A percentile compares a stretch with the other conserved stretches of the same genome.
These are phyloP conservation scores for Miniopterus natalensis DNA, from an alignment of 2,113 vertebrate genomes.

Conservation along the genomic window DNA sequence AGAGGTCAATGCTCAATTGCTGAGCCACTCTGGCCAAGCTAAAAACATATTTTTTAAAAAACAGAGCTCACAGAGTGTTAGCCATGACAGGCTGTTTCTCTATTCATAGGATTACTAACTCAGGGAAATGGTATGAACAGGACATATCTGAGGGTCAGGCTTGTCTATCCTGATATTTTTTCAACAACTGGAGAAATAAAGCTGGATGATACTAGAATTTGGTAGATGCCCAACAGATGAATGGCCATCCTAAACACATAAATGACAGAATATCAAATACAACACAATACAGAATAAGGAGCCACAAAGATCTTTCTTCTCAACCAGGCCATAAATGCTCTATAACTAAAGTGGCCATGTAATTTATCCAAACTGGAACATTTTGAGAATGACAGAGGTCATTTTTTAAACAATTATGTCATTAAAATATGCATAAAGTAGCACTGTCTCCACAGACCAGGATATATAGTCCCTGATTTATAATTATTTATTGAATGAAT, in stretches of 20 bases:
- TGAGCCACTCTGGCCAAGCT: too few relatives aligned
- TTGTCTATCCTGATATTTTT: not conserved
- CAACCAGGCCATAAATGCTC: slow-evolving; percentile 3
- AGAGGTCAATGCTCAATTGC: too few relatives aligned
- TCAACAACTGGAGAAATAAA: not conserved
- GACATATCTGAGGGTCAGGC: not conserved
- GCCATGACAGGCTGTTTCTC: not conserved
- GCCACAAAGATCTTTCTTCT: slow-evolving; percentile 14
- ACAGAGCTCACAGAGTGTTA: slow-evolving; percentile 30
- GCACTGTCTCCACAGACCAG: not conserved
- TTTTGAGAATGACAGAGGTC: not conserved
- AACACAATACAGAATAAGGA: slow-evolving; percentile 27
- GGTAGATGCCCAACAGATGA: not conserved
- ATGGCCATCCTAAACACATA: not conserved
- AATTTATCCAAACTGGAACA: slow-evolving; percentile 9
- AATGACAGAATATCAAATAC: slow-evolving; percentile 26
- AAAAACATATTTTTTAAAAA: not conserved
- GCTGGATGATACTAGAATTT: slow-evolving; percentile 37
- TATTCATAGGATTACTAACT: slow-evolving; percentile 5
- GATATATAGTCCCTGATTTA: not conserved
- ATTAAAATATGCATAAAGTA: not conserved
- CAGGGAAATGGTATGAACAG: not conserved
- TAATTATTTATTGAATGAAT: not conserved
- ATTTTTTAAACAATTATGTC: slow-evolving; percentile 31
- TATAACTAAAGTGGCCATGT: not conserved